A percentile compares a stretch with the other conserved stretches of the same genome.
These are phyloP conservation scores for Yponomeuta malinellus DNA, from an alignment of 2,888 invertebrate genomes.

Conservation along the genomic window DNA sequence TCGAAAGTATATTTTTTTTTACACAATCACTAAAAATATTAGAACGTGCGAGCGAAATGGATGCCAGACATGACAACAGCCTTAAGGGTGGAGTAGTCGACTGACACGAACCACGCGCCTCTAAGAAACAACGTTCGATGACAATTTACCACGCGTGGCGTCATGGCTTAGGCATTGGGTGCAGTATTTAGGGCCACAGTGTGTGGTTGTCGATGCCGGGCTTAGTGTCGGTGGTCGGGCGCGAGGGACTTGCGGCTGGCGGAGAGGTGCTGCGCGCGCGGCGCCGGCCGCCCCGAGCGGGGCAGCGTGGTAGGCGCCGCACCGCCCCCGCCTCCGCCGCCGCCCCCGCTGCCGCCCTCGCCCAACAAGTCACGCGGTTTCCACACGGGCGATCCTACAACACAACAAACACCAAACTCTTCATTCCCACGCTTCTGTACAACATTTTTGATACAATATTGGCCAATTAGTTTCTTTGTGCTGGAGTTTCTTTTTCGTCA, in stretches of 20 bases:
- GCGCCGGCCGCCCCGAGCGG: constrained; percentile 41
- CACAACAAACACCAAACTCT: constrained; percentile 79
- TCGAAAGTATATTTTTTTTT: too few relatives aligned
- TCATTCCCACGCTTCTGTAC: constrained; percentile 31
- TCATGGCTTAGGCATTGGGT: too few relatives aligned
- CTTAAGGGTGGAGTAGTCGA: not conserved
- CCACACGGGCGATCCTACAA: constrained; percentile 98
- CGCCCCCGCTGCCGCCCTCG: constrained; percentile 61
- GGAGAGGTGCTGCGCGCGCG: constrained; percentile 63
- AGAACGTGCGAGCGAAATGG: too few relatives aligned
- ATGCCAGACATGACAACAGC: too few relatives aligned
- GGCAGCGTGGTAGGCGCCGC: constrained; percentile 28
- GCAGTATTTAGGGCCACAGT: not conserved
- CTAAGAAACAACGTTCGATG: not conserved
- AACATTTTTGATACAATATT: constrained; percentile 12
- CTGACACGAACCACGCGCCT: not conserved
- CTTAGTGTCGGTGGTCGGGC: constrained; percentile 66
- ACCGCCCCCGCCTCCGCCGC: constrained; percentile 28
- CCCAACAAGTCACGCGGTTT: constrained; percentile 93
- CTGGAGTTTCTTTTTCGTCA: not conserved
- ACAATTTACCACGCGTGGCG: too few relatives aligned
- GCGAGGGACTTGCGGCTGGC: constrained; percentile 74
- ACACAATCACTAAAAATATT: too few relatives aligned
- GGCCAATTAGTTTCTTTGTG: constrained; percentile 10
- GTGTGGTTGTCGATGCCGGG: constrained; percentile 11